Evolutionary conservation across 2,888 invertebrate genomes (phyloP).

Genomic region (Tinea trinotella): DNA sequence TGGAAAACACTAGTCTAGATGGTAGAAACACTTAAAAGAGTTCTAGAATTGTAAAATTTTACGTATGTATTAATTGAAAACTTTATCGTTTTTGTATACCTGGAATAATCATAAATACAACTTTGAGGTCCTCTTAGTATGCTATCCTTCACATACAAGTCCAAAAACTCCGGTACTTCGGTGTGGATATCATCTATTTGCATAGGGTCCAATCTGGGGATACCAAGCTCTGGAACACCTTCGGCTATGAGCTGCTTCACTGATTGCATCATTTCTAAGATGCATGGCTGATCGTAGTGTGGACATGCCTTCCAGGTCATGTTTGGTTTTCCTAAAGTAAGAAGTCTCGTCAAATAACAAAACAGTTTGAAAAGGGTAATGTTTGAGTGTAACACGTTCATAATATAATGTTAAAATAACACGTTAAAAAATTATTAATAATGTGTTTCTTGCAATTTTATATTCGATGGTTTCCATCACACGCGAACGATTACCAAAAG

Average conservation of each 20-base stretch:
- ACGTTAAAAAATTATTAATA: no score
- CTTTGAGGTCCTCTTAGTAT: slow-evolving; percentile 1
- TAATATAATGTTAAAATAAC: no score
- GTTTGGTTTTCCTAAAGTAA: slow-evolving; percentile 11
- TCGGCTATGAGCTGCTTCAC: slow-evolving; percentile 18
- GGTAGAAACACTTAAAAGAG: no score
- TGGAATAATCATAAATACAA: slow-evolving; percentile 8
- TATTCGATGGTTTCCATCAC: no score
- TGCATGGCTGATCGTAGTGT: neutral
- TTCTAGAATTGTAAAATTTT: no score
- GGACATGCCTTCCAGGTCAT: neutral
- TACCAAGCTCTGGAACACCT: slow-evolving; percentile 25
- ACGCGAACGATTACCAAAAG: no score
- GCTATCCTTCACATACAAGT: slow-evolving; percentile 1
- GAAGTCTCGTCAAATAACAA: no score
- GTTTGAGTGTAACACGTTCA: no score
- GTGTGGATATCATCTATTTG: slow-evolving; percentile 22
- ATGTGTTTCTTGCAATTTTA: no score
- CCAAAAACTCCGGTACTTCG: neutral
- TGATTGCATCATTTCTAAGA: slow-evolving; percentile 8
- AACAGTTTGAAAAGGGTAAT: no score
- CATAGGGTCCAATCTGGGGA: slow-evolving; percentile 26
- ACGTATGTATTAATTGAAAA: no score
- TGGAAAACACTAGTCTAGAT: no score
- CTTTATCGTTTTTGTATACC: neutral